Conservation (phyloP, 2,797 vertebrate genomes). For the Vireo griseus region DNA sequence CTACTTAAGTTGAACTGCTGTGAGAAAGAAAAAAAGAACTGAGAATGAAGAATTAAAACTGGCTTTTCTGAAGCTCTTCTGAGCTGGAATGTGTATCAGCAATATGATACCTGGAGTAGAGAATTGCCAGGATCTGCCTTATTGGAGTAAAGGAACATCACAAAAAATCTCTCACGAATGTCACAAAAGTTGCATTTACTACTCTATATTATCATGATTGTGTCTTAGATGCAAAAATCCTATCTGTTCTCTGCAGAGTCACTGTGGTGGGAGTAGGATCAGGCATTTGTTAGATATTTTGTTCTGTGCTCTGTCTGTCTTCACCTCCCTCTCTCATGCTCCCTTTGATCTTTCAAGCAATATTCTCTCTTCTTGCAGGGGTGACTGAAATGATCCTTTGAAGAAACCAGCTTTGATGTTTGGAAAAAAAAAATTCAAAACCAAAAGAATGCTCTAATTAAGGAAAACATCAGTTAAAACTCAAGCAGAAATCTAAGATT, state of each 20-base stretch:
- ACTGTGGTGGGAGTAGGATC: constrained; percentile 18
- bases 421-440: background rate
- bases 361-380: constrained; percentile 33
- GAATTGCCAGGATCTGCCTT: background rate
- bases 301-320: constrained; percentile 16
- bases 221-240: background rate
- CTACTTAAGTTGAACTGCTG: background rate
- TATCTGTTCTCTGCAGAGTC: constrained; percentile 14
- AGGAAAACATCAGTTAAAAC: constrained; percentile 26
- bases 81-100: background rate
- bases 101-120: background rate
- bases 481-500: background rate
- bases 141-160: background rate
- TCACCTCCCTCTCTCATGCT: background rate
- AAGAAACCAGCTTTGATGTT: constrained; percentile 31
- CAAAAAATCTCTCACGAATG: background rate
- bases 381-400: constrained; percentile 42
- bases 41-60: background rate
- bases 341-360: constrained; percentile 35
- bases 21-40: background rate
- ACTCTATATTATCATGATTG: background rate
- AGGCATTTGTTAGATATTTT: background rate
- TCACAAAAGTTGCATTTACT: background rate
- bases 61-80: background rate
- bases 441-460: constrained; percentile 32